These are phyloP conservation scores for Pissodes strobi DNA, from an alignment of 1,140 invertebrate genomes.

Conservation along the genomic window DNA sequence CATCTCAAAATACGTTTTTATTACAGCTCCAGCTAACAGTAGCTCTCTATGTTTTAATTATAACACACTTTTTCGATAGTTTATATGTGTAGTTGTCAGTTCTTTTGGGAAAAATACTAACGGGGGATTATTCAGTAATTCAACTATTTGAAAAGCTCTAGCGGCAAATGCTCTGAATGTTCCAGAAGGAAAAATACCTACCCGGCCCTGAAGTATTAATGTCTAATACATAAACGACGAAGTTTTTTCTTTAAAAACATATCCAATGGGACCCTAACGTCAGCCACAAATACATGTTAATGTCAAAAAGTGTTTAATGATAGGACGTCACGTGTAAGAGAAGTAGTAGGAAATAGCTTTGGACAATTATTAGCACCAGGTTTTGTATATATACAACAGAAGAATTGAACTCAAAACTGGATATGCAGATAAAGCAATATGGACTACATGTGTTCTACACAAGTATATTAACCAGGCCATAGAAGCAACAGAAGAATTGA, in stretches of 20 bases:
- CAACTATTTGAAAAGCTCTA: not conserved
- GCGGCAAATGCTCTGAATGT: not conserved
- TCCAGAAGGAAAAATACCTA: not conserved
- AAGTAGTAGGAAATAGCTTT: not conserved
- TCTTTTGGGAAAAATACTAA: not conserved
- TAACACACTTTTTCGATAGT: not conserved
- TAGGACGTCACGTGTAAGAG: not conserved
- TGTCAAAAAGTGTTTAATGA: not conserved
- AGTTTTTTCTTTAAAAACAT: not conserved
- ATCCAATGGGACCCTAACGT: not conserved
- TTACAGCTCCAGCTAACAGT: not conserved
- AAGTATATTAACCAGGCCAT: too few species aligned
- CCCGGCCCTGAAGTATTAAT: not conserved
- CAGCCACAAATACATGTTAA: not conserved
- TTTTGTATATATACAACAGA: too few species aligned
- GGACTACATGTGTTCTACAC: not conserved
- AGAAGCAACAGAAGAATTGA: too few species aligned
- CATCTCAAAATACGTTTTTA: too few species aligned
- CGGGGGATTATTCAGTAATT: slow-evolving; percentile 11
- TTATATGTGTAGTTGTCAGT: not conserved
- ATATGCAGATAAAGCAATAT: too few species aligned
- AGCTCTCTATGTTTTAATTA: too few species aligned
- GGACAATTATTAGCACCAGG: too few species aligned
- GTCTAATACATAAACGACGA: not conserved
- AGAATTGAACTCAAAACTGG: too few species aligned